Conservation (phyloP, 2,888 invertebrate species). For the Anoncus sp. region DNA sequence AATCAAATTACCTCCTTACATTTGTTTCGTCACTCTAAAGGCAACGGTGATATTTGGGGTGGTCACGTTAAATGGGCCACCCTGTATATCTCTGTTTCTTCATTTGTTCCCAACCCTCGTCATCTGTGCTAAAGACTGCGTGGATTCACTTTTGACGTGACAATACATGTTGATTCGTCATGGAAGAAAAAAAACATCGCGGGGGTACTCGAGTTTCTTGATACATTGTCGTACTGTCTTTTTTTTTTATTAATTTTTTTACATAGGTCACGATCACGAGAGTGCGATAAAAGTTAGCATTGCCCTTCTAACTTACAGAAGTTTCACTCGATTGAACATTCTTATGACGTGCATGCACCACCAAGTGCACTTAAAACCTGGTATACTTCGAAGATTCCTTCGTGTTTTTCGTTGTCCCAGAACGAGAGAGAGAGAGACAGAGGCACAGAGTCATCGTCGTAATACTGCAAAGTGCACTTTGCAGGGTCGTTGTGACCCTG, state of each 20-base stretch:
- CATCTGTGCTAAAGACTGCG: background rate
- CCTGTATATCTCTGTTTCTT: background rate
- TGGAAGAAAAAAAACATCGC: too few relatives aligned
- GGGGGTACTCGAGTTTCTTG: background rate
- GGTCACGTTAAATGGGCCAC: too few relatives aligned
- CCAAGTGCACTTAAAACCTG: conserved; percentile 39
- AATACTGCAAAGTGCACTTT: conserved; percentile 46
- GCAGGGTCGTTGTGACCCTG: conserved; percentile 11
- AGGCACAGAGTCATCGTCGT: conserved; percentile 16
- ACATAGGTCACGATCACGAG: conserved; percentile 1
- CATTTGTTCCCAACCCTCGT: conserved; percentile 3
- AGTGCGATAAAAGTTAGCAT: conserved; percentile 13
- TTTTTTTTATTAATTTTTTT: conserved; percentile 4
- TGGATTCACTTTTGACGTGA: background rate
- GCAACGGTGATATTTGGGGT: too few relatives aligned
- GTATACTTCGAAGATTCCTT: conserved; percentile 26
- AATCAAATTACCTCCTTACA: too few relatives aligned
- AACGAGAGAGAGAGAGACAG: background rate
- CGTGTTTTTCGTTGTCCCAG: conserved; percentile 19
- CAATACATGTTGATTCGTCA: background rate
- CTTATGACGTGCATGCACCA: conserved; percentile 33
- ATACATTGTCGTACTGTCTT: background rate
- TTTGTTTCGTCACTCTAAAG: too few relatives aligned
- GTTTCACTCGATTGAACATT: conserved; percentile 46
- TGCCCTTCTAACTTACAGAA: conserved; percentile 13